Evolutionary conservation across 2,888 invertebrate genomes (phyloP).

Genomic region (Teinopalpus imperialis): DNA sequence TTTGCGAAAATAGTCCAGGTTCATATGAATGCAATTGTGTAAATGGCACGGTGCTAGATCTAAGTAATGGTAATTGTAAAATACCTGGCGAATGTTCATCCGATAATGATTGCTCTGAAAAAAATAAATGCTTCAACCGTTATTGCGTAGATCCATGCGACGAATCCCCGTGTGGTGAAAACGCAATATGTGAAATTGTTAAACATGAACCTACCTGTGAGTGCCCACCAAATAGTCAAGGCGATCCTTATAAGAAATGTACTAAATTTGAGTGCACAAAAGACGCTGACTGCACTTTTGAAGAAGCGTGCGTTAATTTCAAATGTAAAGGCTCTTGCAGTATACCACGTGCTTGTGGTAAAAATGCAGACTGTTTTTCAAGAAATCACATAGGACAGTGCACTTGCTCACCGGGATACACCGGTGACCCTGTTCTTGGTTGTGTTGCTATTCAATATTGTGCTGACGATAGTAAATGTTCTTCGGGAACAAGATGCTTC

Average conservation of each 20-base stretch:
- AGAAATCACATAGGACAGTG: slow-evolving; percentile 91
- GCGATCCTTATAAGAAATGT: slow-evolving; percentile 89
- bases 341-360: slow-evolving; percentile 91
- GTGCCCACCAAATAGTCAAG: slow-evolving; percentile 88
- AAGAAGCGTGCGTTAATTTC: slow-evolving; percentile 89
- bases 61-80: slow-evolving; percentile 86
- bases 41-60: slow-evolving; percentile 90
- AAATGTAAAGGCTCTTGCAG: slow-evolving; percentile 92
- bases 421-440: slow-evolving; percentile 93
- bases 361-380: slow-evolving; percentile 88
- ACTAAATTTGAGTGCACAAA: slow-evolving; percentile 88
- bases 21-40: slow-evolving; percentile 89
- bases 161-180: slow-evolving; percentile 85
- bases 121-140: slow-evolving; percentile 88
- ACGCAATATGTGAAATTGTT: slow-evolving; percentile 87
- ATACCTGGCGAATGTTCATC: slow-evolving; percentile 91
- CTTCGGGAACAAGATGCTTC: slow-evolving; percentile 91
- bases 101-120: slow-evolving; percentile 89
- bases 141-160: slow-evolving; percentile 91
- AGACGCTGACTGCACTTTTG: slow-evolving; percentile 87
- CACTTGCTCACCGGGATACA: slow-evolving; percentile 91
- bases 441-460: slow-evolving; percentile 93
- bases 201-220: slow-evolving; percentile 88
- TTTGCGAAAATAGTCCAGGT: slow-evolving; percentile 90
- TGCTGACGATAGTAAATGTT: slow-evolving; percentile 89